Conservation (phyloP, 2,113 vertebrate genomes). For the Camelus dromedarius region DNA sequence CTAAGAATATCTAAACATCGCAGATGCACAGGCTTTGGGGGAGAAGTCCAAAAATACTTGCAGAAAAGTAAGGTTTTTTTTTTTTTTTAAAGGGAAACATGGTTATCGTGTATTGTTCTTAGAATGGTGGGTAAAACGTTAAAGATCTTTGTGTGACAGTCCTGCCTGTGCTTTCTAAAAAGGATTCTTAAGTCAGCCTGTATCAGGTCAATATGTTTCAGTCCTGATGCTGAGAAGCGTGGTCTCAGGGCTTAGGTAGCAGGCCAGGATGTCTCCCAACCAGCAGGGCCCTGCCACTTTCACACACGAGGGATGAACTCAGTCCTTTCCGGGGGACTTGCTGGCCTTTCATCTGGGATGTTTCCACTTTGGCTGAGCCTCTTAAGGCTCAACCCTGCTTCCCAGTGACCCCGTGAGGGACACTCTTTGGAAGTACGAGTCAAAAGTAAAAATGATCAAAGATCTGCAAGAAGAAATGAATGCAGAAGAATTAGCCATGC, state of each 20-base stretch:
- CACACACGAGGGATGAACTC: not conserved
- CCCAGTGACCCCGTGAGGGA: not conserved
- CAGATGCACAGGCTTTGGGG: not conserved
- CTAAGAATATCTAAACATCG: not conserved
- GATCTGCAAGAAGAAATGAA: not conserved
- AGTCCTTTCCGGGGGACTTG: no score
- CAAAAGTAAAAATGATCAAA: rapidly evolving
- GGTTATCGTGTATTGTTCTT: not conserved
- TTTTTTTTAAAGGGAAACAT: not conserved
- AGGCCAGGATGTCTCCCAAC: not conserved
- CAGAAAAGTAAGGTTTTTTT: not conserved
- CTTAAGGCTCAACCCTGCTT: not conserved
- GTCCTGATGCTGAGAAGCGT: rapidly evolving
- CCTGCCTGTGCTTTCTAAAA: not conserved
- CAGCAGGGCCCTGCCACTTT: not conserved
- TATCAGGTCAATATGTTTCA: rapidly evolving
- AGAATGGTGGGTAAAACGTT: not conserved
- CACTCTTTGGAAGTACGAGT: not conserved
- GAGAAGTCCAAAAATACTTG: not conserved
- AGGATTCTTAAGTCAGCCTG: rapidly evolving
- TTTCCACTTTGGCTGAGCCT: not conserved
- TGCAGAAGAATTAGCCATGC: not conserved
- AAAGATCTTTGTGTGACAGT: rapidly evolving
- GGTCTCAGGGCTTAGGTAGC: not conserved
- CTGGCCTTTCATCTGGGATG: not conserved